Evolutionary conservation across 2,113 vertebrate species (phyloP), one percentile per base, ranked within the genome.

Genomic region (Aegotheles bennettii): DNA sequence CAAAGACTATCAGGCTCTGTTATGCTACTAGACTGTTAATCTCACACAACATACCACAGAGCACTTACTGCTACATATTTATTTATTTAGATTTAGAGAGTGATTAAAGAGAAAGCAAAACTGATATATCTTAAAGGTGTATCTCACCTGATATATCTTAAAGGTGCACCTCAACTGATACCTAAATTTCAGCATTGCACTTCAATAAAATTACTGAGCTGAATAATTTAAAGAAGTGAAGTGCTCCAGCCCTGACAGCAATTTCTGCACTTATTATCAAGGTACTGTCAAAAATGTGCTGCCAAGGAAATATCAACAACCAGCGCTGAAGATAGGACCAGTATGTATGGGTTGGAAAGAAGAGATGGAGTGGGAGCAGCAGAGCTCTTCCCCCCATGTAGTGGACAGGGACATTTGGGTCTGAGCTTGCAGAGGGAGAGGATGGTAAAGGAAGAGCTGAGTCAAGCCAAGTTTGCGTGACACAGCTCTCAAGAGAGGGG

Each of bases 71-170:
- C 50, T 91, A 69, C 43, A 28, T 90, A 95, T 91, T 87, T 91
- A 89, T 94, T 94, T 97, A 95, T 95, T 95, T 93, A 90, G 70
- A 93, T 94, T 95, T 87, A 85, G 67, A 93, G 38, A 5, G 3
- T 61, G 74, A 93, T 93, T 92, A 89, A 95, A 84, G 36, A 64
- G 68, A 77, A 93, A 84, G 87, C 51, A 90, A 88, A 96, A 81
- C 3, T 0, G 0, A 82, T 87, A 1, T 18, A 87, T 71, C 57
- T 57, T 84, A 15, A 42, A 42, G 42, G 11, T 42, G 42, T 15
- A 42, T 42, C 42, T 42, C n/a, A n/a, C n/a, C n/a, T n/a, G n/a
- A 82, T 84, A 1, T 18, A 87, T 71, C 57, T 56, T 85, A 71
- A 79, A 87, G 65, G 79, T 69, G 29, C n/a, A 76, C 73, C 75